Conservation (phyloP, 2,113 vertebrate genomes). For the Pyxicephalus adspersus region DNA sequence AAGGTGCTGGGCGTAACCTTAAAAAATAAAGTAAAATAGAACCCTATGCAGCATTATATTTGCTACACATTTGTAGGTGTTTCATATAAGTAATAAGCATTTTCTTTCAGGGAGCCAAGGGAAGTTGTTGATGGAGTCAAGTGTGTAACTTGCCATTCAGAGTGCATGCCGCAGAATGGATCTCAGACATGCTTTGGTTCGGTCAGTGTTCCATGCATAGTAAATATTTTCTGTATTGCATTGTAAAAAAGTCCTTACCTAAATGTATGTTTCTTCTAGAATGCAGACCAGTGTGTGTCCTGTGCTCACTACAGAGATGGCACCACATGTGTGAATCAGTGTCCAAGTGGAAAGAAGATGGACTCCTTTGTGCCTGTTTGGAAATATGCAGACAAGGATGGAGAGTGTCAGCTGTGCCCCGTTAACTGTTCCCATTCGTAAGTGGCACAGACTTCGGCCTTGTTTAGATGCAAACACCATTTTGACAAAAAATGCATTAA, state of each 20-base stretch:
- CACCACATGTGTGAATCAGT: constrained; percentile 82
- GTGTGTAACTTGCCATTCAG: constrained; percentile 84
- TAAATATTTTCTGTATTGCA: neutral
- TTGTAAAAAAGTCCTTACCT: neutral
- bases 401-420: constrained; percentile 84
- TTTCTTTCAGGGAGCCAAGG: constrained; percentile 69
- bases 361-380: constrained; percentile 86
- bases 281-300: constrained; percentile 80
- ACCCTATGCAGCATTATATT: too few species aligned
- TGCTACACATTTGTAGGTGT: too few species aligned
- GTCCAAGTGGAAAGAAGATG: constrained; percentile 88
- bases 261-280: constrained; percentile 66
- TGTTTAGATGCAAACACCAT: too few species aligned
- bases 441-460: constrained; percentile 61
- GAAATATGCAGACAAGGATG: constrained; percentile 86
- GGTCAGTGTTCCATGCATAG: constrained; percentile 69
- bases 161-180: constrained; percentile 87
- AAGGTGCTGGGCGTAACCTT: too few species aligned
- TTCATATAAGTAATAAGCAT: neutral
- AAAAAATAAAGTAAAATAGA: too few species aligned
- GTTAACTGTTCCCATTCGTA: constrained; percentile 92
- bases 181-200: constrained; percentile 83
- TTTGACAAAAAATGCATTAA: too few species aligned
- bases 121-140: constrained; percentile 78
- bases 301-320: constrained; percentile 84